A percentile compares a stretch with the other conserved stretches of the same genome.
phyloP scores from a whole-genome alignment of 2,113 vertebrate genomes.

The Neotragus moschatus region DNA sequence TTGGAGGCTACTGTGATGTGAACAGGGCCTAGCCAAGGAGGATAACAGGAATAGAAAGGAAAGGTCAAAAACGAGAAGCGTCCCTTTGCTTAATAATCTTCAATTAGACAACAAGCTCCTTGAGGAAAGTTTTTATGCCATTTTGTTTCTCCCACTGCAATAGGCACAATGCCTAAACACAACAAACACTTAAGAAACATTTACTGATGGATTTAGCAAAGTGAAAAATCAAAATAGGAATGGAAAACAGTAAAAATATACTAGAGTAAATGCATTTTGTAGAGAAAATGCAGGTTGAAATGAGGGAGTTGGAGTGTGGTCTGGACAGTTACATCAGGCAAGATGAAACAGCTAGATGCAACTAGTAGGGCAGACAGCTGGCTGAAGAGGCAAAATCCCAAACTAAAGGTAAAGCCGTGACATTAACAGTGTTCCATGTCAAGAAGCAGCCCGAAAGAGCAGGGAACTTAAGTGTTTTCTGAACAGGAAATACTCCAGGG shows the following conservation, averaged over 20 bases:
- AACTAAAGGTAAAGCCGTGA: slow-evolving; percentile 42
- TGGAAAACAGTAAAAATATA: background rate
- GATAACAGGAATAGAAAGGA: slow-evolving; percentile 3
- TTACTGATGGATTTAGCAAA: background rate
- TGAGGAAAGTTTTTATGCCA: background rate
- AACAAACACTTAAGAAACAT: slow-evolving; percentile 12
- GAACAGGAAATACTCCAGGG: slow-evolving; percentile 52
- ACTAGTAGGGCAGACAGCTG: slow-evolving; percentile 30
- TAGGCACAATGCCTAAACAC: background rate
- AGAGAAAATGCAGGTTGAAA: slow-evolving; percentile 26
- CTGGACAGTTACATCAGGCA: background rate
- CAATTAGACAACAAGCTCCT: background rate
- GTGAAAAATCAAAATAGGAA: background rate
- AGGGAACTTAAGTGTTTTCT: slow-evolving; percentile 34
- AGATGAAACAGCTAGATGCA: slow-evolving; percentile 11
- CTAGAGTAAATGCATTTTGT: background rate
- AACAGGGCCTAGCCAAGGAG: background rate
- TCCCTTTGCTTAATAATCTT: background rate
- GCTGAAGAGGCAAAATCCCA: slow-evolving; percentile 23
- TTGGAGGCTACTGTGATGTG: background rate
- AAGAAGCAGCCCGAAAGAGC: slow-evolving; percentile 46
- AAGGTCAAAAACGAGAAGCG: background rate
- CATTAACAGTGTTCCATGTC: slow-evolving; percentile 58
- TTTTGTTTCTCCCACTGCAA: background rate
- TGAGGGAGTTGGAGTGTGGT: background rate